Base-by-base conservation (phyloP, 2,888 invertebrate species). In the Agriopis aurantiaria region DNA sequence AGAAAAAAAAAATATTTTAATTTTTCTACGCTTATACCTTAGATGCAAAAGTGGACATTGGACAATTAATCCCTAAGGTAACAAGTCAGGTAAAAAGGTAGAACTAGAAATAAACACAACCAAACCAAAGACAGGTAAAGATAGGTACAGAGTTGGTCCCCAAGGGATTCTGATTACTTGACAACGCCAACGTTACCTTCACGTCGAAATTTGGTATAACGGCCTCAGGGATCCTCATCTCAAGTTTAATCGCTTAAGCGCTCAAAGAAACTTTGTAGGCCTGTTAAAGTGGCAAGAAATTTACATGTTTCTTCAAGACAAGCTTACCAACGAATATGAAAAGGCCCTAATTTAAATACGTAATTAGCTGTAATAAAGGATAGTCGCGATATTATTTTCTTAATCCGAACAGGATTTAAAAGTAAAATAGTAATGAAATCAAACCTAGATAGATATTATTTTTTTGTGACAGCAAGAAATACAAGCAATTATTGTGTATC, bases 211-310 rank as follows among this genome's bases (percentile, higher is more conserved):
- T 60, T 14, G 14, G 49, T 41, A 52, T 61, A 3, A 45, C 12
- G n/a, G 45, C 53, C 45, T 62, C 33, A 51, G 62, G 62, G 62
- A 62, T 53, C 53, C 62, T 45, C 51, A 62, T 62, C 55, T 62
- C 52, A 53, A 46, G 52, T 53, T 62, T 53, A 62, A 62, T 62
- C 53, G 53, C 62, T 14, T 62, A 53, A 62, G 45, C 62, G 14
- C 17, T 43, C 62, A 62, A 62, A 62, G 46, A 52, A 53, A 53
- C 62, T 62, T 53, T 62, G 45, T 10, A 53, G 45, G 33, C 62
- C 46, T 45, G 45, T 23, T 58, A 62, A 33, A 53, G 43, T 46
- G 53, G 49, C 11, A 41, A 41, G 17, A 10, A 62, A 62, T 62
- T 53, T 62, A 60, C 48, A 59, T 49, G 60, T 60, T 51, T 60